phyloP scores from a whole-genome alignment of 2,888 invertebrate genomes.

The Mimachlamys varia region DNA sequence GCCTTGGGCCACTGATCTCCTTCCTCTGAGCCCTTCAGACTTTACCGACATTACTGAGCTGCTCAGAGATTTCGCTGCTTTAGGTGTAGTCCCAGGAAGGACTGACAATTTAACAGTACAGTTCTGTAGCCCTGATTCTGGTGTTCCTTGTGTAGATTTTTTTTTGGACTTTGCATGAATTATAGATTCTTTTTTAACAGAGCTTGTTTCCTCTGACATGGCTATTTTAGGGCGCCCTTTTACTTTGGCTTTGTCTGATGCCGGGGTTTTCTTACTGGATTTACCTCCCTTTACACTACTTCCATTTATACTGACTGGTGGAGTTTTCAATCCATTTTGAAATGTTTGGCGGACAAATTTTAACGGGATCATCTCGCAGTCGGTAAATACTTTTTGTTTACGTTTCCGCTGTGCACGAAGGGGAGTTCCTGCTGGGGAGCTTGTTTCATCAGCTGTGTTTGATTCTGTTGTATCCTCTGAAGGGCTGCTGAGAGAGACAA shows the following conservation, averaged over 20 bases:
- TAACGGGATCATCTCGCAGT: neutral
- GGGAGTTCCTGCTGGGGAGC: neutral
- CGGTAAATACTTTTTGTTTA: neutral
- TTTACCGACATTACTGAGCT: neutral
- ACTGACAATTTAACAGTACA: neutral
- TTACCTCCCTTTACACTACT: neutral
- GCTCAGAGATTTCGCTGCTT: neutral
- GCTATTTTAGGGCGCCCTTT: neutral
- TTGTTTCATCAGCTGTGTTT: neutral
- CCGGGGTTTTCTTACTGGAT: neutral
- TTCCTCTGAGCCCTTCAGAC: neutral
- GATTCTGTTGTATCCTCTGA: neutral
- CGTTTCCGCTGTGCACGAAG: constrained; percentile 4
- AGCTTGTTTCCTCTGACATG: neutral
- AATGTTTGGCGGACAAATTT: neutral
- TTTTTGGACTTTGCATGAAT: too few relatives aligned
- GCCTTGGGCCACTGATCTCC: neutral
- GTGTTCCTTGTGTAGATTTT: too few relatives aligned
- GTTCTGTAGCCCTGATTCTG: neutral
- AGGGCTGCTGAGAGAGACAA: too few relatives aligned
- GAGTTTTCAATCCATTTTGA: neutral
- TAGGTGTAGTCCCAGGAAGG: neutral
- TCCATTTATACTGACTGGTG: neutral
- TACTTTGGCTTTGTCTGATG: neutral
- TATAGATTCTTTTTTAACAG: too few relatives aligned